Conservation (phyloP, 2,797 vertebrate species). For the Sorex maritimensis region DNA sequence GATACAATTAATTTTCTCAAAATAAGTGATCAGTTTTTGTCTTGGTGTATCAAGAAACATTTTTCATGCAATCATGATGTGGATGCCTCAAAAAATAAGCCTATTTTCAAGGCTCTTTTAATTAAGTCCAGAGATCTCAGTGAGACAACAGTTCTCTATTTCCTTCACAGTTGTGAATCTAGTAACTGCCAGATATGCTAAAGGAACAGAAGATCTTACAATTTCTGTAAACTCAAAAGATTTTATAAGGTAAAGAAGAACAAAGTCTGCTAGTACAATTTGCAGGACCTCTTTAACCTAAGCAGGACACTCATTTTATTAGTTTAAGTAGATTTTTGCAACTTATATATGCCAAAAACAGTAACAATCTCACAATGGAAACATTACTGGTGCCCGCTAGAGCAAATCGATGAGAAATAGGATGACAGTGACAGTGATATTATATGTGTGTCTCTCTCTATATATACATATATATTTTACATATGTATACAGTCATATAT, state of each 20-base stretch:
- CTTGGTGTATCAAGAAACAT: conserved; percentile 25
- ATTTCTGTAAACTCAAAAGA: conserved; percentile 37
- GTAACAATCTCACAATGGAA: no score
- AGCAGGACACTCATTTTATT: background rate
- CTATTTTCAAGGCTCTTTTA: conserved; percentile 44
- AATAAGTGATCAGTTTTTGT: background rate
- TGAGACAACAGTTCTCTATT: conserved; percentile 49
- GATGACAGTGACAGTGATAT: no score
- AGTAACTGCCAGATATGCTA: background rate
- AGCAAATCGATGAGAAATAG: no score
- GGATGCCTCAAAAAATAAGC: background rate
- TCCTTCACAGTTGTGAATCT: conserved; percentile 57
- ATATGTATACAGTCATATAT: no score
- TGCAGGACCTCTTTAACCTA: conserved; percentile 4
- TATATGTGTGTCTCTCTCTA: background rate
- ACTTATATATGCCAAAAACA: background rate
- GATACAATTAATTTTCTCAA: background rate
- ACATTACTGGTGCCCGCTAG: no score
- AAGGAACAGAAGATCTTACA: conserved; percentile 16
- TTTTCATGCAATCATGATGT: conserved; percentile 6
- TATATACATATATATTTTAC: no score
- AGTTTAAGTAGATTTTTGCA: conserved; percentile 18
- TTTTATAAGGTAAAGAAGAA: conserved; percentile 29
- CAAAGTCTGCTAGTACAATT: conserved; percentile 30
- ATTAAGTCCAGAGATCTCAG: conserved; percentile 39